Conservation (phyloP, 2,113 vertebrate species). For the Smithornis capensis region DNA sequence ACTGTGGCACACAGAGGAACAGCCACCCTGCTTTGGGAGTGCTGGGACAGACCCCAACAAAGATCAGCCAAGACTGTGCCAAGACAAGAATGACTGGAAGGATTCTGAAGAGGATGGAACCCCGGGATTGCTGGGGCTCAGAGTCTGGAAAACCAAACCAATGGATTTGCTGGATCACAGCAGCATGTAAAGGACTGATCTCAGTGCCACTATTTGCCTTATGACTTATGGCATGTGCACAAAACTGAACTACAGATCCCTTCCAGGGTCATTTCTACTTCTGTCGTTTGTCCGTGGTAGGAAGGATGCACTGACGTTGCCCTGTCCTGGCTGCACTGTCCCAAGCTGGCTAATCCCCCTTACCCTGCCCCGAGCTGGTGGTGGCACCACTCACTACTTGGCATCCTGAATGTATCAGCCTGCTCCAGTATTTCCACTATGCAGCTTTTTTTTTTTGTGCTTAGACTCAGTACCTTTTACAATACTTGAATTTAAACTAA, state of each 20-base stretch:
- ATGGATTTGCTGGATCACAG: background rate
- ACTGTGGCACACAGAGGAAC: background rate
- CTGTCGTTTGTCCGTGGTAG: background rate
- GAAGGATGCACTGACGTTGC: background rate
- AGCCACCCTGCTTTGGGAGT: background rate
- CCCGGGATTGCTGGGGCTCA: background rate
- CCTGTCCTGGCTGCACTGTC: slow-evolving; percentile 24
- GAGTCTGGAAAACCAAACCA: background rate
- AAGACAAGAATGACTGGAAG: background rate
- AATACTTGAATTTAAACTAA: slow-evolving; percentile 71
- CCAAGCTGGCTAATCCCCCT: slow-evolving; percentile 24
- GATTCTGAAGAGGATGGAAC: background rate
- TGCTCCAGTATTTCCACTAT: slow-evolving; percentile 52
- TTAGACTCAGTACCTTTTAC: slow-evolving; percentile 63
- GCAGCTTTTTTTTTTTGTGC: slow-evolving; percentile 44
- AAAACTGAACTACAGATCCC: background rate
- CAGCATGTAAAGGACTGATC: slow-evolving; percentile 18
- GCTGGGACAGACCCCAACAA: background rate
- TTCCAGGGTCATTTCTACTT: slow-evolving; percentile 24
- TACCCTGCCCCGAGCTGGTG: slow-evolving; percentile 3
- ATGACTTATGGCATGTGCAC: background rate
- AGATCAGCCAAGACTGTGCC: background rate
- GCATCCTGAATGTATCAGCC: slow-evolving; percentile 69
- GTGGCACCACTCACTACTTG: slow-evolving; percentile 43
- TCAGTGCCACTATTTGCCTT: slow-evolving; percentile 39